phyloP scores from a whole-genome alignment of 2,113 vertebrate genomes.

The Leptodactylus fuscus region DNA sequence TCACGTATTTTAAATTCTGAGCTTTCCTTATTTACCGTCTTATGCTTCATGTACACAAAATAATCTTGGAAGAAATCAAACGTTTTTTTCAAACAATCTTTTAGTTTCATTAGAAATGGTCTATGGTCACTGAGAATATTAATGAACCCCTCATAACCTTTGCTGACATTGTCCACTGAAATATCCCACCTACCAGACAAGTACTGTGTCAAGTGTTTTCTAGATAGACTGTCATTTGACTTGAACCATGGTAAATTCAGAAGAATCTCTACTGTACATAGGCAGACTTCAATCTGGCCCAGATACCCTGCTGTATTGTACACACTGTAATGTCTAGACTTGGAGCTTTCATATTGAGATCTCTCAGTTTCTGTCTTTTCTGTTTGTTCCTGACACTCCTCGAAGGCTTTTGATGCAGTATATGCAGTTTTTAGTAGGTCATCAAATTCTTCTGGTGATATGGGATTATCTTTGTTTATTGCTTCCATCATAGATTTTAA shows the following conservation, averaged over 20 bases:
- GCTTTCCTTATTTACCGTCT: conserved; percentile 67
- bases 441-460: conserved; percentile 65
- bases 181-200: conserved; percentile 72
- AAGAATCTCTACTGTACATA: conserved; percentile 72
- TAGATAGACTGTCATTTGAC: conserved; percentile 57
- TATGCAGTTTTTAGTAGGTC: conserved; percentile 71
- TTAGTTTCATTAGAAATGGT: conserved; percentile 69
- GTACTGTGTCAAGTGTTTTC: conserved; percentile 67
- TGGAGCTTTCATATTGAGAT: conserved; percentile 55
- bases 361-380: conserved; percentile 68
- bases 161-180: conserved; percentile 18
- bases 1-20: conserved; percentile 63
- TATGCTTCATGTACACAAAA: conserved; percentile 70
- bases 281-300: conserved; percentile 81
- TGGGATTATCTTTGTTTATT: conserved; percentile 57
- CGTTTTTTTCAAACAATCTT: conserved; percentile 64
- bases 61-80: conserved; percentile 74
- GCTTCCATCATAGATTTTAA: conserved; percentile 70
- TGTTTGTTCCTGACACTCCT: conserved; percentile 76
- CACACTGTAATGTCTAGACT: conserved; percentile 62
- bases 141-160: conserved; percentile 62
- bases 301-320: conserved; percentile 79
- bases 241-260: conserved; percentile 70
- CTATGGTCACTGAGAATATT: conserved; percentile 63
- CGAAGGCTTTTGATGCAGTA: conserved; percentile 76